Evolutionary conservation across 2,888 invertebrate genomes (phyloP).

Genomic region (Drosophila subquinaria): DNA sequence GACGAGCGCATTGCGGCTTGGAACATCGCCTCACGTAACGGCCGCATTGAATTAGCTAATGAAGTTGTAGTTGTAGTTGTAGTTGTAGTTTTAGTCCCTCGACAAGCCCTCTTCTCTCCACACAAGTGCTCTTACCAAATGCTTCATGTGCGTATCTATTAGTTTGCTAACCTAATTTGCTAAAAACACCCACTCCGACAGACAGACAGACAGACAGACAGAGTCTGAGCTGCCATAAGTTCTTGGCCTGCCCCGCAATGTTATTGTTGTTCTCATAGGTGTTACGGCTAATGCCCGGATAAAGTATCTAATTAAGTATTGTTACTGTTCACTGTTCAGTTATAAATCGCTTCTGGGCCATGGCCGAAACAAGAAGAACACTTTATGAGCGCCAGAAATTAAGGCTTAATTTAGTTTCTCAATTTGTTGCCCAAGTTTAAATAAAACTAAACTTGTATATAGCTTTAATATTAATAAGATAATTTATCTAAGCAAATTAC

Average conservation of each 20-base stretch:
- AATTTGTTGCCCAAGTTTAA: conserved; percentile 19
- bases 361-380: conserved; percentile 16
- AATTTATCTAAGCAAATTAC: neutral
- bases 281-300: conserved; percentile 70
- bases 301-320: conserved; percentile 75
- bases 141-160: conserved; percentile 58
- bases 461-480: conserved; percentile 10
- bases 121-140: conserved; percentile 17
- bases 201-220: conserved; percentile 14
- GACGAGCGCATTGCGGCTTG: conserved; percentile 17
- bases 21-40: conserved; percentile 26
- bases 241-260: conserved; percentile 52
- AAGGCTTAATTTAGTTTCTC: conserved; percentile 4
- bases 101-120: neutral
- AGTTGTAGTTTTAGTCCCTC: conserved; percentile 32
- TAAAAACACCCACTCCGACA: conserved; percentile 46
- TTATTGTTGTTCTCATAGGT: conserved; percentile 57
- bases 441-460: neutral
- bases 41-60: conserved; percentile 76
- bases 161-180: conserved; percentile 74
- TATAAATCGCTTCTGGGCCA: conserved; percentile 64
- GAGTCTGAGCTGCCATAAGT: conserved; percentile 59
- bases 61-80: conserved; percentile 68
- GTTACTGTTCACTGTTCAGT: conserved; percentile 35
- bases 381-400: conserved; percentile 29